Evolutionary conservation across 2,797 vertebrate genomes (phyloP).

Genomic region (Melanotaenia trifasciata): DNA sequence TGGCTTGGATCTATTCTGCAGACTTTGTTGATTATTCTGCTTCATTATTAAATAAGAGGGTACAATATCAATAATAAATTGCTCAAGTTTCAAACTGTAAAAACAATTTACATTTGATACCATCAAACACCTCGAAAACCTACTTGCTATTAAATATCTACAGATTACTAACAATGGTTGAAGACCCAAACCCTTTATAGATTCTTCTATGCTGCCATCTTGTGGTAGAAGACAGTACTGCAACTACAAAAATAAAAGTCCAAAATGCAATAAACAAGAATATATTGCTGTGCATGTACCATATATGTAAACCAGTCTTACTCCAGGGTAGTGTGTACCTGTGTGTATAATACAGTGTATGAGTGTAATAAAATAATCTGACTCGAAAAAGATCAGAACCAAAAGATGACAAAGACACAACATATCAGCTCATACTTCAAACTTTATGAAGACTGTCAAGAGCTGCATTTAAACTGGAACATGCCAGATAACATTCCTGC

Average conservation of each 20-base stretch:
- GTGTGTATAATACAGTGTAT: not conserved
- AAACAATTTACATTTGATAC: not conserved
- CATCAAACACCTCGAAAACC: not conserved
- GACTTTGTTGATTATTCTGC: not conserved
- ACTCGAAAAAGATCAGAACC: not conserved
- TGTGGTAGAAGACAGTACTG: conserved; percentile 19
- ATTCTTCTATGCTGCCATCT: conserved; percentile 40
- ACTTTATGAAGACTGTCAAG: conserved; percentile 3
- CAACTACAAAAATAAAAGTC: not conserved
- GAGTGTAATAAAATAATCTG: not conserved
- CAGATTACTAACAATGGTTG: not conserved
- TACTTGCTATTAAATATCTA: not conserved
- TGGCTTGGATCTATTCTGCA: not conserved
- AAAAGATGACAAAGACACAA: not conserved
- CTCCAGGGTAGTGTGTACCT: not conserved
- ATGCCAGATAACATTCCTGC: conserved; percentile 21
- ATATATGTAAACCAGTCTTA: not conserved
- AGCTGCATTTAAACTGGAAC: conserved; percentile 31
- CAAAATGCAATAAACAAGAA: not conserved
- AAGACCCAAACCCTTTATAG: not conserved
- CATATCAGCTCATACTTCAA: conserved; percentile 16
- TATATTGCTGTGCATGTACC: not conserved
- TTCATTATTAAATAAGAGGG: no score
- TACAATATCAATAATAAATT: not conserved
- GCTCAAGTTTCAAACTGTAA: not conserved